Percentiles rank a stretch among this genome's conserved stretches.
phyloP scores from a whole-genome alignment of 2,888 invertebrate genomes.

The Tetragonisca angustula region DNA sequence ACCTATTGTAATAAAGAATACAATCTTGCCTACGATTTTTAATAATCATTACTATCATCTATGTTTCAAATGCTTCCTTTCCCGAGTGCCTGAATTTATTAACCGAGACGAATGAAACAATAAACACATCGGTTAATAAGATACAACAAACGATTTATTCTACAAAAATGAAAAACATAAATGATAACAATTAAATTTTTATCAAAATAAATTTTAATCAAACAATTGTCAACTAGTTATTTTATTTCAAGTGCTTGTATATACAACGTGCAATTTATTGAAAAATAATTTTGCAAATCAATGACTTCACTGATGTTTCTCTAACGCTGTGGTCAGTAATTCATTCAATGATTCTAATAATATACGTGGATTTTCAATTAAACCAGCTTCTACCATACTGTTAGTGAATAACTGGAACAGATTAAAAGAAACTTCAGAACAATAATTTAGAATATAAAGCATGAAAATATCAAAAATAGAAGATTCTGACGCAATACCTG shows the following conservation, averaged over 20 bases:
- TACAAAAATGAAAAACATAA: not conserved
- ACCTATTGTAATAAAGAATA: constrained; percentile 83
- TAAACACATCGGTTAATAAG: not conserved
- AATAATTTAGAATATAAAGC: not conserved
- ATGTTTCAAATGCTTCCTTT: not conserved
- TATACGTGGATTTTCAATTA: constrained; percentile 95
- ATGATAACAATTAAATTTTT: not conserved
- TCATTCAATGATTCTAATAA: constrained; percentile 95
- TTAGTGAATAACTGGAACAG: constrained; percentile 92
- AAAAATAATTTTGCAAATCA: not conserved
- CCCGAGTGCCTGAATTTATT: not conserved
- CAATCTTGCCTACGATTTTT: constrained; percentile 79
- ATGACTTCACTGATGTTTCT: constrained; percentile 85
- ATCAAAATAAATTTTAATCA: not conserved
- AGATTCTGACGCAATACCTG: constrained; percentile 86
- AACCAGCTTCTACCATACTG: constrained; percentile 97
- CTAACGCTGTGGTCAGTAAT: constrained; percentile 91
- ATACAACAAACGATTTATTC: not conserved
- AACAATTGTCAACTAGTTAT: not conserved
- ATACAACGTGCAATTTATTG: constrained; percentile 1
- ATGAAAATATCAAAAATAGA: not conserved
- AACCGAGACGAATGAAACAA: not conserved
- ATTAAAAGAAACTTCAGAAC: constrained; percentile 2
- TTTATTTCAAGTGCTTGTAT: constrained; percentile 5
- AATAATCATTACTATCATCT: not conserved